phyloP scores from a whole-genome alignment of 2,888 invertebrate species.

The Lycophotia porphyrea region DNA sequence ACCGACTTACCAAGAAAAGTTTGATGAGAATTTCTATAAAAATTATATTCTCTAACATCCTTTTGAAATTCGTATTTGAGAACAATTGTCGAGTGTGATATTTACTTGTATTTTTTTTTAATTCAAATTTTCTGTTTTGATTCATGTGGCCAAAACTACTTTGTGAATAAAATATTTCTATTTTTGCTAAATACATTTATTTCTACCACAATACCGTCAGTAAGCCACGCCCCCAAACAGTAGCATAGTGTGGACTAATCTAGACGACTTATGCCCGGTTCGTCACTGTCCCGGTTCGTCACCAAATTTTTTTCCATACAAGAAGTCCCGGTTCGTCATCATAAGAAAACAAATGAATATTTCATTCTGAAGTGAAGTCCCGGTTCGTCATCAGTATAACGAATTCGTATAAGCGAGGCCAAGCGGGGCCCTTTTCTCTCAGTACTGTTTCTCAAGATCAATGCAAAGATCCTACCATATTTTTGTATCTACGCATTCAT shows the following conservation, averaged over 20 bases:
- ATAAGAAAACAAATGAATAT: too few relatives aligned
- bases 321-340: too few relatives aligned
- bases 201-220: not conserved
- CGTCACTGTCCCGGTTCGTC: too few relatives aligned
- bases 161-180: not conserved
- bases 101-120: too few relatives aligned
- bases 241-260: not conserved
- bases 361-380: too few relatives aligned
- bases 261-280: too few relatives aligned
- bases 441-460: not conserved
- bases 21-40: conserved; percentile 2
- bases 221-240: not conserved
- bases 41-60: not conserved
- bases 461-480: not conserved
- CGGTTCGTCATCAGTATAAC: too few relatives aligned
- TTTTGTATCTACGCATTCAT: not conserved
- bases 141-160: not conserved
- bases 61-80: not conserved
- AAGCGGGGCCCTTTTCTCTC: not conserved
- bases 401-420: too few relatives aligned
- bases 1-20: conserved; percentile 16
- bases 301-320: too few relatives aligned
- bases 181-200: conserved; percentile 1
- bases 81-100: too few relatives aligned
- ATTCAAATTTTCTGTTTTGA: not conserved